phyloP scores from a whole-genome alignment of 2,888 invertebrate species.

The Drosophila picticornis region DNA sequence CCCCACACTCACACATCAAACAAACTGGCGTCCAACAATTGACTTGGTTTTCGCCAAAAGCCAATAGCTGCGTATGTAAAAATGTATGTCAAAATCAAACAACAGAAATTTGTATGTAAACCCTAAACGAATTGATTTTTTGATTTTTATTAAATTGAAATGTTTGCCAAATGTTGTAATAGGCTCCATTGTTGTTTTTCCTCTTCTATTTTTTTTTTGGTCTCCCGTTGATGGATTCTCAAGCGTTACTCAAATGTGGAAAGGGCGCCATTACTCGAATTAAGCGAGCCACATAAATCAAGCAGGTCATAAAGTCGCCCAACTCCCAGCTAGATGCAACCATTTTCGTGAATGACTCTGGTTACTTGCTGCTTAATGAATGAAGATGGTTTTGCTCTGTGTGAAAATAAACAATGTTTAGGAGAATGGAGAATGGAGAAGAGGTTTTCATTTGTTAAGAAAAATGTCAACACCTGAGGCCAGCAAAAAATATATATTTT shows the following conservation, averaged over 20 bases:
- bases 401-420: not conserved
- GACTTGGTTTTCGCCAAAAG: conserved; percentile 58
- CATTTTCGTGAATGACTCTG: not conserved
- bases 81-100: conserved; percentile 58
- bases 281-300: conserved; percentile 1
- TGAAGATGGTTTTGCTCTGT: not conserved
- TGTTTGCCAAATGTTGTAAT: conserved; percentile 69
- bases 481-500: not conserved
- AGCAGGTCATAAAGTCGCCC: conserved; percentile 4
- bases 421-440: not conserved
- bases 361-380: not conserved
- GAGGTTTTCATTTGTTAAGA: not conserved
- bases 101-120: conserved; percentile 45
- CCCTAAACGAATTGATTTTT: conserved; percentile 30
- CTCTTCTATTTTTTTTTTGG: conserved; percentile 1
- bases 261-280: conserved; percentile 11
- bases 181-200: conserved; percentile 26
- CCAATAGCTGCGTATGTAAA: conserved; percentile 48
- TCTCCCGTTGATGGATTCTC: conserved; percentile 26
- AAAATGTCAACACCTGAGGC: not conserved
- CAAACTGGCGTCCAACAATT: conserved; percentile 28
- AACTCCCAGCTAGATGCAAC: not conserved
- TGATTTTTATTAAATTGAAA: conserved; percentile 33
- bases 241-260: conserved; percentile 15
- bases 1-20: conserved; percentile 5